These are phyloP conservation scores for Dinothrombium tinctorium DNA, from an alignment of 1,140 invertebrate species.

Conservation along the genomic window DNA sequence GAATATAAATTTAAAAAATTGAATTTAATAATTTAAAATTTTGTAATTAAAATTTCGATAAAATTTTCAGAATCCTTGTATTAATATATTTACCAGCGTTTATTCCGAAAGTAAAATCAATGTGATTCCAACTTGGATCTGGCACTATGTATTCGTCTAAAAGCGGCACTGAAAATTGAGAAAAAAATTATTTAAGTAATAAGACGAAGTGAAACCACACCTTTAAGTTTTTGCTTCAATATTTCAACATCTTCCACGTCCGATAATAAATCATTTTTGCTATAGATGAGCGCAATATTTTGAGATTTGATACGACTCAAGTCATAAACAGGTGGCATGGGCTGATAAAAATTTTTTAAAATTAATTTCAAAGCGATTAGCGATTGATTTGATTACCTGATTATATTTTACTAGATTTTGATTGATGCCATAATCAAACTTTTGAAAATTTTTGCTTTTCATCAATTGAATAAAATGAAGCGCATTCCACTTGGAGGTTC, in stretches of 20 bases:
- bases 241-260: slow-evolving; percentile 1
- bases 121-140: slow-evolving; percentile 12
- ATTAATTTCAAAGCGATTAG: background rate
- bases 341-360: background rate
- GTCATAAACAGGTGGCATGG: slow-evolving; percentile 7
- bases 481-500: slow-evolving; percentile 48
- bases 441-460: background rate
- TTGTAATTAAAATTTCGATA: background rate
- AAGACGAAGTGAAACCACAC: background rate
- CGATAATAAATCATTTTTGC: slow-evolving; percentile 4
- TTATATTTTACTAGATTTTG: slow-evolving; percentile 5
- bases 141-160: slow-evolving; percentile 5
- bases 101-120: slow-evolving; percentile 15
- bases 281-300: background rate
- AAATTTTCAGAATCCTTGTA: slow-evolving; percentile 1
- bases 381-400: background rate
- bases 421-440: slow-evolving; percentile 2
- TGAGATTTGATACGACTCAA: slow-evolving; percentile 4
- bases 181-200: background rate
- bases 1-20: too few relatives aligned
- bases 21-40: too few relatives aligned
- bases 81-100: slow-evolving; percentile 14
- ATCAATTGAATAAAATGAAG: slow-evolving; percentile 27
- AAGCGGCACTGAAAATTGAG: slow-evolving; percentile 3
- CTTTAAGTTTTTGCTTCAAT: slow-evolving; percentile 3